Base-by-base conservation (phyloP, 2,797 vertebrate species). In the Hylomyscus alleni region DNA sequence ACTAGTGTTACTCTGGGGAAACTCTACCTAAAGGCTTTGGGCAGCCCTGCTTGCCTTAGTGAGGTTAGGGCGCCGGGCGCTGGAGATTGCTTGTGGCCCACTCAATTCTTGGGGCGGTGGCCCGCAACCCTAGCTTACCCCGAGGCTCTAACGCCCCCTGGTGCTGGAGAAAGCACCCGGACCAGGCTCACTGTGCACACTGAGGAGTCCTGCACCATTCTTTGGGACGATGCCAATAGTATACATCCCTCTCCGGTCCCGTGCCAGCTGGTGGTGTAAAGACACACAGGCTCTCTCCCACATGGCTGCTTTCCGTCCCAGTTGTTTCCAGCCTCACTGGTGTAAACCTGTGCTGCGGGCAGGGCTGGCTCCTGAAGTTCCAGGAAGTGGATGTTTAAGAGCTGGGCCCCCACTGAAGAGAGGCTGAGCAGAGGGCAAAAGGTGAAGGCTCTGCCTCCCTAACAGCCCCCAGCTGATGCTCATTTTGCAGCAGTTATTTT, bases 61-160 rank as follows among this genome's bases (percentile, higher is more conserved):
- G 20, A 31, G 47, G 29, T 6, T 3, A 37, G 50, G 8, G 60
- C 2, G 1, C 52, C 77, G 19, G 73, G 47, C 11, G 29, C 76
- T 58, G 26, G 44, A 60, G 60, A 40, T 29, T 65, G 72, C 72
- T 44, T 75, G 72, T 75, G 72, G 72, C 72, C 72, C 72, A 75
- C 72, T 56, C 75, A 86, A 40, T n/a, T 93, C 40, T 54, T 75
- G 84, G 26, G 85, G 80, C 9, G 6, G 95, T 22, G 93, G 92
- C 89, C 96, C 88, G 65, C 87, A 92, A 65, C 80, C 90, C 85
- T 44, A 2, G 75, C 29, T 69, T 69, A 62, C 84, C 87, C 56
- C 14, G 19, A 47, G 91, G 84, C 10, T 19, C 6, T 12, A 29
- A 0, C 6, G 14, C 4, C 1, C 56, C 52, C 85, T 31, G 24